Evolutionary conservation across 2,113 vertebrate species (phyloP), one percentile per base, ranked within the genome.

Genomic region (Sturnus vulgaris): DNA sequence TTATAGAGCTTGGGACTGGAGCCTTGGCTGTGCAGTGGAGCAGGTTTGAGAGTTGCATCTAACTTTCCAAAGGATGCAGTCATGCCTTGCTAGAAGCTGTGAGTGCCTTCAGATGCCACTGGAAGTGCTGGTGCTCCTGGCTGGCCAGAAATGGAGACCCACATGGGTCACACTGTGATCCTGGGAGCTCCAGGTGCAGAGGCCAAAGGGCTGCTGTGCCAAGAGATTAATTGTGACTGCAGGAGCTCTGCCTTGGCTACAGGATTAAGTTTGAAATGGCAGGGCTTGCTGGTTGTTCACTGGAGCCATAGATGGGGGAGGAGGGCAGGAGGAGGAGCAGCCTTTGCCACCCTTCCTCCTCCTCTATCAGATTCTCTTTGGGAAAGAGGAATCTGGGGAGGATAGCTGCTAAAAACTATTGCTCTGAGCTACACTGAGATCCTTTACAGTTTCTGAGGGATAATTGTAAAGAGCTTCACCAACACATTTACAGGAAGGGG

Each of bases 151-250:
- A 39, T 33, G 47, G 15, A 56, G 23, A 22, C 24, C 18, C 1
- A 0, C 21, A 19, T n/a, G 40, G 44, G 8, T 13, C 49, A 11
- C 9, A 2, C 10, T 52, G 53, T 0, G 4, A 21, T 50, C 65
- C 86, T 57, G 31, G 27, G 37, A 71, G n/a, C 21, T 71, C 25
- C 46, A 59, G 39, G 33, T 56, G 20, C 65, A n/a, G 2, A 46
- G 46, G 78, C 25, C 50, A n/a, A 35, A 56, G 15, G 31, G n/a
- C 21, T 73, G 35, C 28, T 76, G 40, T 28, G 78, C 11, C 46
- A 70, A 27, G 25, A 75, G 11, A 37, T 1, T n/a, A 60, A 18
- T 39, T 61, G 61, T 46, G 61, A 50, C 24, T 61, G 18, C 2
- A 65, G n/a, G 46, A 65, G 20, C 23, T 56, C 52, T 65, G 56